phyloP scores from a whole-genome alignment of 2,113 vertebrate species.

The Tenebrosternarchus preto region DNA sequence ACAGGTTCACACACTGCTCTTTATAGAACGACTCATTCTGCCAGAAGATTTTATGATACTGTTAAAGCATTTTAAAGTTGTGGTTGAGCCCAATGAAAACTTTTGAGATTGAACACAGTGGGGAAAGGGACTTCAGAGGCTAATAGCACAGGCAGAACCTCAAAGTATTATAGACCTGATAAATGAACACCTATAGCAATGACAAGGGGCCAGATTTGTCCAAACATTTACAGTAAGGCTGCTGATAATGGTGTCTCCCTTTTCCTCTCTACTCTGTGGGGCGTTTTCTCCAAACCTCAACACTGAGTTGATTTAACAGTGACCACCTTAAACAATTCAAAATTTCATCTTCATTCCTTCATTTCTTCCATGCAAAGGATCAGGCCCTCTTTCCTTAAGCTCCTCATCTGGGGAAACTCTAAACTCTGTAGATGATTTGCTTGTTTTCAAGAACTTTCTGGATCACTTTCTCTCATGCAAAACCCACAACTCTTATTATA shows the following conservation, averaged over 20 bases:
- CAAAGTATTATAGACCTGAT: neutral
- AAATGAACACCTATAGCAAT: slow-evolving; percentile 22
- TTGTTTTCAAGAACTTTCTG: slow-evolving; percentile 66
- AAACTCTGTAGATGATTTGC: slow-evolving; percentile 62
- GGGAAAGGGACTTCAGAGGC: neutral
- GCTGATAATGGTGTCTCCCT: neutral
- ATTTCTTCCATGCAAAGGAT: slow-evolving; percentile 26
- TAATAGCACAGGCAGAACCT: neutral
- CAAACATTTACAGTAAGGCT: slow-evolving; percentile 18
- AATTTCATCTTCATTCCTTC: slow-evolving; percentile 13
- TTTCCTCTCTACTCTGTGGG: neutral
- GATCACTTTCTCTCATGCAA: slow-evolving; percentile 52
- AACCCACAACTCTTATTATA: slow-evolving; percentile 67
- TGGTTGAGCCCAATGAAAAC: neutral
- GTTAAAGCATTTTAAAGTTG: neutral
- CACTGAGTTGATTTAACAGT: slow-evolving; percentile 13
- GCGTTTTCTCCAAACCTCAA: neutral
- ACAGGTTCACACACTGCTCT: slow-evolving; percentile 9
- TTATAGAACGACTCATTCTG: neutral
- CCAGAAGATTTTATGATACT: too few relatives aligned
- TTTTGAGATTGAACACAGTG: slow-evolving; percentile 23
- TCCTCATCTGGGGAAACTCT: slow-evolving; percentile 61
- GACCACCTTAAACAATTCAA: neutral
- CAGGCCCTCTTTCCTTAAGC: slow-evolving; percentile 59
- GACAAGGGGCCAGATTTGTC: slow-evolving; percentile 22